Conservation (phyloP, 2,888 invertebrate genomes). For the Stenotaenia linearis region DNA sequence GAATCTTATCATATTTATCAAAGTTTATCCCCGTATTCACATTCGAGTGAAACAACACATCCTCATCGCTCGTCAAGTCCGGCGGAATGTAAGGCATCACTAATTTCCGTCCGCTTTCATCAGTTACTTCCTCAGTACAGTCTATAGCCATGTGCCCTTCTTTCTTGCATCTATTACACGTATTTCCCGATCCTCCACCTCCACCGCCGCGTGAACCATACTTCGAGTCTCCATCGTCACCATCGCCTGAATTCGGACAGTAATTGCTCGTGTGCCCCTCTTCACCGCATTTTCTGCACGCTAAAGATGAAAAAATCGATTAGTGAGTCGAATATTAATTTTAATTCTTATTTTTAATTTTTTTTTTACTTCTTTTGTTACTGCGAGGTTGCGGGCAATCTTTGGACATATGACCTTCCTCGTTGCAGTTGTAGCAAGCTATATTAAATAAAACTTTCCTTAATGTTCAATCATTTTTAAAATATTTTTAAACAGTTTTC, state of each 20-base stretch:
- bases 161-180: neutral
- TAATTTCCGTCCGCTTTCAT: neutral
- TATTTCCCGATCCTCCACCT: neutral
- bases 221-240: neutral
- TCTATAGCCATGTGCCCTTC: neutral
- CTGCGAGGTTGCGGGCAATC: conserved; percentile 35
- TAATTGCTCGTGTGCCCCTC: neutral
- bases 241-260: too few species aligned
- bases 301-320: neutral
- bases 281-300: neutral
- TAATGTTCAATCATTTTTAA: too few species aligned
- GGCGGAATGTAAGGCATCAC: conserved; percentile 24
- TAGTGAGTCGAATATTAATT: neutral
- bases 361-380: neutral
- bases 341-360: neutral
- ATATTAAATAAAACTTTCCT: neutral
- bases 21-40: conserved; percentile 77
- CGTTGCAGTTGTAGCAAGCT: conserved; percentile 32
- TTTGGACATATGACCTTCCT: conserved; percentile 37
- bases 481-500: too few species aligned
- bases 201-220: too few species aligned
- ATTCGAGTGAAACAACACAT: neutral
- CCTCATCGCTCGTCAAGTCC: neutral
- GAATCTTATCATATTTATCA: conserved; percentile 77
- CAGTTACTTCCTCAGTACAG: neutral